These are phyloP conservation scores for Amyelois transitella DNA, from an alignment of 1,140 invertebrate species.

Conservation along the genomic window DNA sequence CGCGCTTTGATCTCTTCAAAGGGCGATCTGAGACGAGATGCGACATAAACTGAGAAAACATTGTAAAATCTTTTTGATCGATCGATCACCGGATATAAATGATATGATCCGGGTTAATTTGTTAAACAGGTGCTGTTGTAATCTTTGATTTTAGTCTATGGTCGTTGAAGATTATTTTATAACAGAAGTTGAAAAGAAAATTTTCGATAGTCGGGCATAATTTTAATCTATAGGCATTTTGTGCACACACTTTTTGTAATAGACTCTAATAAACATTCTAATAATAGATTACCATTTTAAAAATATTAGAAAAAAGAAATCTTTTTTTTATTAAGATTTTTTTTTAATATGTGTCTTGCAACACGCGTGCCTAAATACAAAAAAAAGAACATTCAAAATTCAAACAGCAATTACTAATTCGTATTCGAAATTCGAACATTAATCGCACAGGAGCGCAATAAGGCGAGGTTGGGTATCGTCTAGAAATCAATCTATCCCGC, in stretches of 20 bases:
- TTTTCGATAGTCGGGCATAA: too few species aligned
- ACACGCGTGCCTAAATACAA: background rate
- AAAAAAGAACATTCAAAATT: background rate
- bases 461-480: background rate
- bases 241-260: too few species aligned
- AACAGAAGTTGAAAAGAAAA: too few species aligned
- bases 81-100: slow-evolving; percentile 16
- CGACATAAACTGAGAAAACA: slow-evolving; percentile 59
- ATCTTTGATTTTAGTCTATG: too few species aligned
- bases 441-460: background rate
- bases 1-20: slow-evolving; percentile 60
- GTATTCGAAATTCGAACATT: background rate
- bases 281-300: too few species aligned
- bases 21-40: slow-evolving; percentile 36
- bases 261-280: too few species aligned
- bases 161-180: too few species aligned
- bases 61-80: slow-evolving; percentile 38
- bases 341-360: too few species aligned
- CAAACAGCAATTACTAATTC: background rate
- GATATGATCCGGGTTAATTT: background rate
- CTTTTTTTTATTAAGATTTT: too few species aligned
- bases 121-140: background rate
- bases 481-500: background rate
- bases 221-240: too few species aligned
- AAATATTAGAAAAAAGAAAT: too few species aligned